Evolutionary conservation across 2,113 vertebrate genomes (phyloP), one percentile per base, ranked within the genome.

Genomic region (Nothoprocta pentlandii): DNA sequence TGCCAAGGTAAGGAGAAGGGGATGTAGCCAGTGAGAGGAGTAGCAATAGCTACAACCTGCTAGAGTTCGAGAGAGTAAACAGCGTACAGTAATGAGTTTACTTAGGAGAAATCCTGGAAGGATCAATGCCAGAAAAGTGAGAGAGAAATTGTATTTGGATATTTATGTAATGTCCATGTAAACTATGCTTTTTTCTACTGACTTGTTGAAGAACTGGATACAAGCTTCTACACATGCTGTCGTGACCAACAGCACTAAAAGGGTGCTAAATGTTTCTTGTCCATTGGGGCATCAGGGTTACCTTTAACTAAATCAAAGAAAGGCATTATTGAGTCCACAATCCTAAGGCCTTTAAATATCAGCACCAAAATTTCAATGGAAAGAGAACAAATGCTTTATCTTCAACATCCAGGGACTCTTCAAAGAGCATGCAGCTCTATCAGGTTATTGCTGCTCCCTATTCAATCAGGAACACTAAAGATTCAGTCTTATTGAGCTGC

Each of bases 361-460:
- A 20, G 66, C 1, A 16, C 15, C 56, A 12, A 76, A 76, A 76
- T 7, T 66, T 32, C 25, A 68, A 14, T 2, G 5, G 4, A 9
- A 2, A 26, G 56, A 62, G 0, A 8, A 16, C 53, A 80, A 7
- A 13, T 34, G 51, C 5, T 8, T 61, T 25, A 32, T 71, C 61
- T 80, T 81, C 5, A 71, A 10, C 8, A 20, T 17, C 20, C 22
- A 62, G 51, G 25, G 49, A 17, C n/a, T 44, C 47, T 25, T n/a
- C 12, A 25, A 28, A 28, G 54, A 61, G 20, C 30, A 10, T 30
- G 78, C 26, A 63, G 30, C 30, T 14, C 6, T 47, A 4, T 34
- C 42, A 69, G 39, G 30, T 30, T 0, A 0, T 22, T 73, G 39
- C 11, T 41, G 13, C 53, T 66, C 53, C 49, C 51, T 7, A 26